phyloP scores from a whole-genome alignment of 2,797 vertebrate genomes.

The Pempheris klunzingeri region DNA sequence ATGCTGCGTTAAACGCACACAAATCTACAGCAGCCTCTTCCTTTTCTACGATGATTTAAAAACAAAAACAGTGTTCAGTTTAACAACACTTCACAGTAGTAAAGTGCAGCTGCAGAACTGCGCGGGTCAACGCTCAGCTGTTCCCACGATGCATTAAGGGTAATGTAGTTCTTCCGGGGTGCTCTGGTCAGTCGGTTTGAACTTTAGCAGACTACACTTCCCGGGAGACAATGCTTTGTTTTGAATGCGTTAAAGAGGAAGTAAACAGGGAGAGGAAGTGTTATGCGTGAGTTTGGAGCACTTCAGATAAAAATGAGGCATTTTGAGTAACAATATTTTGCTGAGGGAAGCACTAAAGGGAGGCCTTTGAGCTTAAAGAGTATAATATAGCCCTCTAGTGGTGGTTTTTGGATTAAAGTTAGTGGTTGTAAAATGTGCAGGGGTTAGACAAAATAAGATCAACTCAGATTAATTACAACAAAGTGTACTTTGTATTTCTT shows the following conservation, averaged over 20 bases:
- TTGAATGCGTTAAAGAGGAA: neutral
- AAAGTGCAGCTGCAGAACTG: neutral
- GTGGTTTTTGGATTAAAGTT: constrained; percentile 14
- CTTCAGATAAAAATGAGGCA: no score
- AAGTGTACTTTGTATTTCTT: neutral
- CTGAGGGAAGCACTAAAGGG: neutral
- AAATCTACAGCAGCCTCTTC: neutral
- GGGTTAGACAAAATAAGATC: neutral
- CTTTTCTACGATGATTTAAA: neutral
- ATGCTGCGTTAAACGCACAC: constrained; percentile 37
- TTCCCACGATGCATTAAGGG: constrained; percentile 56
- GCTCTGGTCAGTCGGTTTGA: fast-evolving
- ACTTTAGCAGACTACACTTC: constrained; percentile 57
- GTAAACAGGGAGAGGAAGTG: neutral
- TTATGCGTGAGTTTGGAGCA: neutral
- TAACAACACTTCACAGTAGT: neutral
- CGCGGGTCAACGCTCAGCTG: neutral
- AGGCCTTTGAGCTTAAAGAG: constrained; percentile 23
- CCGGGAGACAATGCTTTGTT: constrained; percentile 25
- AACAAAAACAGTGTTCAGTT: neutral
- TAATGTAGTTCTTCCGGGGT: constrained; percentile 61
- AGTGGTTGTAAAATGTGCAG: neutral
- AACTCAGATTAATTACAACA: neutral
- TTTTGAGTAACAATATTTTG: neutral
- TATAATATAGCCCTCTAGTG: constrained; percentile 72